Base-by-base conservation (phyloP, 2,888 invertebrate species). In the Thereva unica region DNA sequence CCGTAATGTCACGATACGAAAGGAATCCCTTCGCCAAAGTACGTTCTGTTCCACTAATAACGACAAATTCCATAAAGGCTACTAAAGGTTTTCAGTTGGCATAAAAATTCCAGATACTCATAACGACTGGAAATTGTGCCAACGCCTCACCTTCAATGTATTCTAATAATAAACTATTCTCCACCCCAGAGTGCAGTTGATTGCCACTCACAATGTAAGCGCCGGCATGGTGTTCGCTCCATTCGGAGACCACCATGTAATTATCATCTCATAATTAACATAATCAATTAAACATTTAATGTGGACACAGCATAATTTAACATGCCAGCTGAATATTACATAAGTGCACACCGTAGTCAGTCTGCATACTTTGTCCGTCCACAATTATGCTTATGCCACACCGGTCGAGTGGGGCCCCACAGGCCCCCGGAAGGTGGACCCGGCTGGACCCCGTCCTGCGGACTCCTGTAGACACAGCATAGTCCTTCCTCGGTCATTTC, bases 231-330 rank as follows among this genome's bases (percentile, higher is more conserved):
- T 59, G 57, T 38, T n/a, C 40, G 41, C 38, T 59, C 41, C 41
- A 38, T 7, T 47, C 57, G 45, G 57, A 45, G 57, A 40, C 61
- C 50, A 40, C 50, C 41, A 41, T 64, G 63, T 53, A 64, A 64
- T 52, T 64, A 64, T 49, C 52, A 53, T 42, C 42, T 50, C 50
- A 53, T 64, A 64, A 64, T 64, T 64, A 64, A 64, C 52, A 64
- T 64, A 64, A 64, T 64, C 63, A 64, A 64, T 64, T 64, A 64
- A 64, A 64, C 52, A 64, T 64, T 64, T 64, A 64, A 64, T 53
- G 52, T 53, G 63, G 50, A 50, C 52, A 64, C 52, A 64, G 50
- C 63, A 64, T 64, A 64, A 64, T 64, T 64, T 50, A 64, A 44
- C 52, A 64, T 64, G 52, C 52, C 63, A 64, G 53, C 52, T 64